These are phyloP conservation scores for Tipula unca DNA, from an alignment of 2,888 invertebrate genomes.

Conservation along the genomic window DNA sequence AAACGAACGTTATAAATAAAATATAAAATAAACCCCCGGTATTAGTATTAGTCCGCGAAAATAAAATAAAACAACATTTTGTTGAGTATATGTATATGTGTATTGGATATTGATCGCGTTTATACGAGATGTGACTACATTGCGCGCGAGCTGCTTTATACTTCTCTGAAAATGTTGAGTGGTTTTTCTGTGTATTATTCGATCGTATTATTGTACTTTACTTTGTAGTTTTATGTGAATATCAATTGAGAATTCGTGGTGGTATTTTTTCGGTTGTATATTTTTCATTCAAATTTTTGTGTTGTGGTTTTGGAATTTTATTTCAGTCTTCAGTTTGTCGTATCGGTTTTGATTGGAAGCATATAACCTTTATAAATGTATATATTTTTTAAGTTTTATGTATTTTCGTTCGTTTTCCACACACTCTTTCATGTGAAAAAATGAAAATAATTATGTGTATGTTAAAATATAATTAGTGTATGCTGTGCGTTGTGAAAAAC, in stretches of 20 bases:
- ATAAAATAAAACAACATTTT: neutral
- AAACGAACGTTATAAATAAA: neutral
- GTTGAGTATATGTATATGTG: neutral
- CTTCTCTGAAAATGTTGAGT: neutral
- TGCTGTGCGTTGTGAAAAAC: neutral
- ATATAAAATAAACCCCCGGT: neutral
- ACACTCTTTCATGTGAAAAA: neutral
- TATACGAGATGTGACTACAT: neutral
- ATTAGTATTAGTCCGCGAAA: neutral
- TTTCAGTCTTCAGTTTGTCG: neutral
- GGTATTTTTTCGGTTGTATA: neutral
- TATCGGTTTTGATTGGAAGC: neutral
- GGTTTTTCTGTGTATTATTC: neutral
- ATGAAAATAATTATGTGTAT: neutral
- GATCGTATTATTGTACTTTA: neutral
- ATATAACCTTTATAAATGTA: neutral
- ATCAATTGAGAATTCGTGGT: neutral
- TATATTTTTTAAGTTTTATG: neutral
- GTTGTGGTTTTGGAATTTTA: neutral
- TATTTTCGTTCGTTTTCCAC: neutral
- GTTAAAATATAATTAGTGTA: neutral
- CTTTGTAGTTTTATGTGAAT: neutral
- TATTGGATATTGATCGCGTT: neutral
- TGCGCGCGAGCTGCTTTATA: neutral
- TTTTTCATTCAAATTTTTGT: neutral